Base-by-base conservation (phyloP, 2,888 invertebrate genomes). In the Drosophila mayaguana region DNA sequence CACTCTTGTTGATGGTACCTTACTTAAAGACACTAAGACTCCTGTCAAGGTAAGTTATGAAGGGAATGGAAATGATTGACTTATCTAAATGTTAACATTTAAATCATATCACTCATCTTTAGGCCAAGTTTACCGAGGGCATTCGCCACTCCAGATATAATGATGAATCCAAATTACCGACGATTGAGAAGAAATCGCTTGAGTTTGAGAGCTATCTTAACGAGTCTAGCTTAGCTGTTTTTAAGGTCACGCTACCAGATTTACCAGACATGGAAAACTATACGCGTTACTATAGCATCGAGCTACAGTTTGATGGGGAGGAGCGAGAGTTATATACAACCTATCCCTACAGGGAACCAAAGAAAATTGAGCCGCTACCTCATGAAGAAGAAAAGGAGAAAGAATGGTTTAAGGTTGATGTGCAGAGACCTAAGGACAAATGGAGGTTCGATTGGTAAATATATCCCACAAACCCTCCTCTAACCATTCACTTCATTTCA, bases 1-100 rank as follows among this genome's bases (percentile, higher is more conserved):
- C 0, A 93, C 95, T 0, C 94, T 95, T 77, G 95, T 96, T 80
- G 96, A 97, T 92, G 95, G 95, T 32, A 94, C 95, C 0, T 95
- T 96, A 0, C 94, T 96, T 1, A 93, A 93, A 72, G 94, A 95
- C 70, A 94, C 94, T 11, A 94, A 93, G 53, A 94, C 95, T 56
- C 93, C 94, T 6, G 94, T 96, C 0, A 93, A 92, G 55, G 80
- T 83, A 43, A 36, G 36, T 18, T 22, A 6, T 9, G 8, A 32
- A 11, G 9, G 9, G 4, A 20, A 18, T 22, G 9, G 36, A 36
- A 14, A 36, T 12, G 36, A 14, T 14, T 36, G 28, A 8, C 7
- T 28, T 0, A 28, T 2, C 28, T 8, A 28, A 32, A 4, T 11
- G 16, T 46, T 43, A 14, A 25, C 2, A 1, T 8, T 8, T 46